Evolutionary conservation across 2,113 vertebrate species (phyloP).

Genomic region (Campylomormyrus tamandua): DNA sequence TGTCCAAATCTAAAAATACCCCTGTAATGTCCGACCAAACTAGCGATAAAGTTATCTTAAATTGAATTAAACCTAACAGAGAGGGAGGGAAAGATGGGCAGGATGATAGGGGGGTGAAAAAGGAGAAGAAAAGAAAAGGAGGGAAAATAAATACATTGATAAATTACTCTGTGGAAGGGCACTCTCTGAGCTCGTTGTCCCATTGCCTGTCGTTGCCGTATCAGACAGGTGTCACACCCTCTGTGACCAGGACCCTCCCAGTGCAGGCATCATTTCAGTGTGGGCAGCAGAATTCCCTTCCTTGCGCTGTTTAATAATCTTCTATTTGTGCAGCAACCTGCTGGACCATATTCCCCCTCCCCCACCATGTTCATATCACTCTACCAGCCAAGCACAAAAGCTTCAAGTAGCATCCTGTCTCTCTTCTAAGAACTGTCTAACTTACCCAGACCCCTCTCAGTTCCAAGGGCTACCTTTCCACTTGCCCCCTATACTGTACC

Average conservation of each 20-base stretch:
- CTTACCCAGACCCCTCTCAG: not conserved
- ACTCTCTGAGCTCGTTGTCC: not conserved
- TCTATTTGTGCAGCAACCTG: not conserved
- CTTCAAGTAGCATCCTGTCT: not conserved
- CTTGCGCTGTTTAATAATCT: not conserved
- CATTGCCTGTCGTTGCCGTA: not conserved
- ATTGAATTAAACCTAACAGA: not conserved
- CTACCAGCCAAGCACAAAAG: not conserved
- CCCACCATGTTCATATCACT: not conserved
- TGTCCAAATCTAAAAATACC: not conserved
- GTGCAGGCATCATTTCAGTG: conserved; percentile 22
- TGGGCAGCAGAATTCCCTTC: conserved; percentile 50
- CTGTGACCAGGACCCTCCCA: not conserved
- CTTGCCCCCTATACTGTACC: not conserved
- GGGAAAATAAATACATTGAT: not conserved
- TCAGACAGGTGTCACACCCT: not conserved
- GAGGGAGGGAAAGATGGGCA: not conserved
- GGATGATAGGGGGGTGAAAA: not conserved
- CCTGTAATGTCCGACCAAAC: not conserved
- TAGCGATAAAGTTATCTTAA: not conserved
- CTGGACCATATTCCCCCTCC: not conserved
- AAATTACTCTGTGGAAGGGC: not conserved
- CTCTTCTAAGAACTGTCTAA: not conserved
- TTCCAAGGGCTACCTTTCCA: not conserved
- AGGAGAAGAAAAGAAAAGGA: not conserved